Base-by-base conservation (phyloP, 2,113 vertebrate genomes). In the Sylvietta virens region DNA sequence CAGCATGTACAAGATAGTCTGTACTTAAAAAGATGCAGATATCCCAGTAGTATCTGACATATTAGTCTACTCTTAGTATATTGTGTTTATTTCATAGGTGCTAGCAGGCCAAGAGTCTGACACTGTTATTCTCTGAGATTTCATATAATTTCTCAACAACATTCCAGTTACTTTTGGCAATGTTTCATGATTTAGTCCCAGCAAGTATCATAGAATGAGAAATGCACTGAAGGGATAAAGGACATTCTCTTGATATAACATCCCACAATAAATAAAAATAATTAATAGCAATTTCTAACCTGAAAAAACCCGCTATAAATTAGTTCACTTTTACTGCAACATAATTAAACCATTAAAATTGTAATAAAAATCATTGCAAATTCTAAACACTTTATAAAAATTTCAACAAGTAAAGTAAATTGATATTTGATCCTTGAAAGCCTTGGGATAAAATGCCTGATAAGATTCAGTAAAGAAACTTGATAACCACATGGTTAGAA, bases 321-420 rank as follows among this genome's bases (percentile, higher is more conserved):
- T 31, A 48, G 7, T 66, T 85, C n/a, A n/a, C 10, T 81, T 89
- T 81, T 23, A 23, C 30, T 60, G 39, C 19, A 81, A 64, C 22
- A 51, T 70, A 78, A 60, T 78, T 67, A 92, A 86, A 67, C 4
- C 7, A 54, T 47, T 27, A 58, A 83, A 94, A 81, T 39, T 62
- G 15, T 15, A 70, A 81, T 37, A 60, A 83, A 85, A 80, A 90
- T 66, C 17, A 48, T 71, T 47, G 78, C 15, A 76, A 64, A 95
- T 83, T 64, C 28, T 78, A 78, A 95, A 66, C 21, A 60, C 3
- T 26, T 8, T 48, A 20, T 91, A 67, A 95, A 95, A 88, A 86
- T 88, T 67, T 71, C 40, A 89, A 67, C 65, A 86, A 84, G 28
- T 81, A 67, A 71, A 94, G n/a, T 33, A 93, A 95, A 89, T 67